Evolutionary conservation across 2,888 invertebrate species (phyloP).

Genomic region (Ptilodon capucinus): DNA sequence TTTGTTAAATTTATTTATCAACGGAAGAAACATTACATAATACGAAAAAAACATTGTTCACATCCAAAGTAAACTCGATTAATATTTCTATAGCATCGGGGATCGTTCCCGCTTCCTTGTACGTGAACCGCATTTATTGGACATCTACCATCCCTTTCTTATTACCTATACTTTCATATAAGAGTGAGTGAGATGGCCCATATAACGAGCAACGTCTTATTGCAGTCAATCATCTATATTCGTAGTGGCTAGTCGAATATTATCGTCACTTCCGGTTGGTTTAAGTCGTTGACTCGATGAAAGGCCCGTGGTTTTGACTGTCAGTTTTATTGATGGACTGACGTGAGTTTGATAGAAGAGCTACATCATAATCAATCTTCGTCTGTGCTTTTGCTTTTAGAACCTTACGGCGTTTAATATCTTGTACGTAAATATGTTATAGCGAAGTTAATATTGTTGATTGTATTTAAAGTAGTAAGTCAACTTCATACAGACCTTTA

Average conservation of each 20-base stretch:
- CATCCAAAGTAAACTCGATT: constrained; percentile 54
- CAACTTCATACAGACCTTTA: too few relatives aligned
- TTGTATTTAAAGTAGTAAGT: too few relatives aligned
- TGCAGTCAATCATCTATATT: constrained; percentile 80
- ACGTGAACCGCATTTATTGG: constrained; percentile 73
- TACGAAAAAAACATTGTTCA: constrained; percentile 34
- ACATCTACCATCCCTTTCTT: constrained; percentile 44
- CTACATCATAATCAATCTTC: constrained; percentile 2
- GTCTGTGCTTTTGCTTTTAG: background rate
- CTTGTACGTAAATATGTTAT: too few relatives aligned
- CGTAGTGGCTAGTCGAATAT: constrained; percentile 77
- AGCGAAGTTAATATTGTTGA: too few relatives aligned
- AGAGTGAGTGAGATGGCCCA: constrained; percentile 39
- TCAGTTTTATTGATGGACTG: constrained; percentile 21
- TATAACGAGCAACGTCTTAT: constrained; percentile 48
- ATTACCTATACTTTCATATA: constrained; percentile 12
- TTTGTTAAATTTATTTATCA: too few relatives aligned
- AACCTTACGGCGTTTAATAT: background rate
- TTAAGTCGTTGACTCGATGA: constrained; percentile 63
- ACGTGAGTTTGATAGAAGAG: constrained; percentile 1
- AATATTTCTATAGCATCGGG: constrained; percentile 74
- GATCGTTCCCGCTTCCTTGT: constrained; percentile 76
- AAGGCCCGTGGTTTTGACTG: constrained; percentile 26
- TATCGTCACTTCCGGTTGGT: constrained; percentile 74
- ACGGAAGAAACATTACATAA: constrained; percentile 26